These are phyloP conservation scores for Prionailurus viverrinus DNA, from an alignment of 2,113 vertebrate genomes.

Conservation along the genomic window DNA sequence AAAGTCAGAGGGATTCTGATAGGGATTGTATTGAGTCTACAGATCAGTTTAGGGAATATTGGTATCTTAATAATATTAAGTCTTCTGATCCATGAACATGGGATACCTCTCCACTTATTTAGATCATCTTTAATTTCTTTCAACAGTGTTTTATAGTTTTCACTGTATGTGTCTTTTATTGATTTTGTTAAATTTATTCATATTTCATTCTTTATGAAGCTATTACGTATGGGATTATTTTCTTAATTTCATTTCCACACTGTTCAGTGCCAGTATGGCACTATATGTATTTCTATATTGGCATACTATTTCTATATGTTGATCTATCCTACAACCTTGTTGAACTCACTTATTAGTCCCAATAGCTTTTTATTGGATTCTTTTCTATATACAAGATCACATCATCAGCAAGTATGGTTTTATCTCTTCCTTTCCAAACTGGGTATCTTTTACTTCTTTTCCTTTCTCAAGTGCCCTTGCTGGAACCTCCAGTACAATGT, in stretches of 20 bases:
- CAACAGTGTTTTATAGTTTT: constrained; percentile 11
- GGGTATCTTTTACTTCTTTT: not conserved
- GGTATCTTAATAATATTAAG: not conserved
- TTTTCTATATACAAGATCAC: not conserved
- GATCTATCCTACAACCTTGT: not conserved
- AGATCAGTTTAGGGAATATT: not conserved
- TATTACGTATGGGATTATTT: not conserved
- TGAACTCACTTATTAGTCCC: not conserved
- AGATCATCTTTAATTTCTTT: constrained; percentile 26
- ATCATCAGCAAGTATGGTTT: not conserved
- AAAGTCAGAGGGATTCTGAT: not conserved
- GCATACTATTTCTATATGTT: not conserved
- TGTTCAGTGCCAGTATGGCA: not conserved
- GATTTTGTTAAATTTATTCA: not conserved
- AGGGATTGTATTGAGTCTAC: not conserved
- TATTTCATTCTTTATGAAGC: constrained; percentile 29
- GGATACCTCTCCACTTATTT: not conserved
- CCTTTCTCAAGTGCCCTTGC: not conserved
- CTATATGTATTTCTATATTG: not conserved
- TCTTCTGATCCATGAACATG: not conserved
- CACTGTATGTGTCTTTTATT: not conserved
- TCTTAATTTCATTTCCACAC: not conserved
- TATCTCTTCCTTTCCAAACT: not conserved
- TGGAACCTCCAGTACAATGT: not conserved
- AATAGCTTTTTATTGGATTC: not conserved